Conservation (phyloP, 2,113 vertebrate genomes). For the Lophotis ruficrista region DNA sequence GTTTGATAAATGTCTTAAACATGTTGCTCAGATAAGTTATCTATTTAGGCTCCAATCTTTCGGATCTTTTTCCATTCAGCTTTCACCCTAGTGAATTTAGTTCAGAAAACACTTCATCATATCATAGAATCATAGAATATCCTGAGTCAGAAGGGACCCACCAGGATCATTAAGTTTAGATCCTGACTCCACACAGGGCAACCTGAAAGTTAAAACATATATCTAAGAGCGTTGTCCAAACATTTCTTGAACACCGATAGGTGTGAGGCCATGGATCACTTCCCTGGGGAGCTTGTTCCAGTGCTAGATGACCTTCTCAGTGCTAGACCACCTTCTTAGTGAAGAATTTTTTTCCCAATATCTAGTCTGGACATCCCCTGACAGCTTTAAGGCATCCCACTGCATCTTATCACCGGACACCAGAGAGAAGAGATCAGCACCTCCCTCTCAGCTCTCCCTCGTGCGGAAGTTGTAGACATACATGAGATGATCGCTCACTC, state of each 20-base stretch:
- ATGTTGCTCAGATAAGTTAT: not conserved
- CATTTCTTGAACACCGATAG: not conserved
- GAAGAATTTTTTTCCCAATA: not conserved
- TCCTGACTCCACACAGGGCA: not conserved
- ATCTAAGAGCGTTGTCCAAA: accelerated
- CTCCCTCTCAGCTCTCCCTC: not conserved
- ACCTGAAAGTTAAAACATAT: not conserved
- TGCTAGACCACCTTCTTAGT: not conserved
- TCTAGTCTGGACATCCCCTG: not conserved
- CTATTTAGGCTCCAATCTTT: not conserved
- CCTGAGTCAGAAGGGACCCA: not conserved
- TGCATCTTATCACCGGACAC: accelerated
- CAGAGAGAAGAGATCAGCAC: not conserved
- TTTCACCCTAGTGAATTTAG: not conserved
- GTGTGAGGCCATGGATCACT: accelerated
- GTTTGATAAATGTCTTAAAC: not conserved
- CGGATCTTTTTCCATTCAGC: not conserved
- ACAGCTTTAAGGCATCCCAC: not conserved
- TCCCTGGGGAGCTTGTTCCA: not conserved
- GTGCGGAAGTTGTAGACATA: not conserved
- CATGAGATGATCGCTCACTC: not conserved
- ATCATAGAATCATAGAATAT: not conserved
- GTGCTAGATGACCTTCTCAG: not conserved
- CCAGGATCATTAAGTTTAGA: not conserved
- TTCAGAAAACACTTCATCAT: not conserved